Percentiles rank a stretch among this genome's conserved stretches.
phyloP scores from a whole-genome alignment of 2,113 vertebrate genomes.

The Candoia aspera region DNA sequence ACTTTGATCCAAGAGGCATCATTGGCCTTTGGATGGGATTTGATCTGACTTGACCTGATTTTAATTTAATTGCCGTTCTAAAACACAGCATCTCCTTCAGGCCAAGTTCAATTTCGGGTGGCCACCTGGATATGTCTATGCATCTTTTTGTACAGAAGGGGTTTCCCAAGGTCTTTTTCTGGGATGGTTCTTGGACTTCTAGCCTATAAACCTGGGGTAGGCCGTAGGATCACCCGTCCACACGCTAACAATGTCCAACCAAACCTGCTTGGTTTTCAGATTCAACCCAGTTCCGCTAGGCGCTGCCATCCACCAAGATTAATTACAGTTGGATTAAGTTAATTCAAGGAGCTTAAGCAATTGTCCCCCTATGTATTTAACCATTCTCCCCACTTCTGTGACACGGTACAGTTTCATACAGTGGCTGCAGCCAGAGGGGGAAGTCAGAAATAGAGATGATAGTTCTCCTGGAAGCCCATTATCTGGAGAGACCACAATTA shows the following conservation, averaged over 20 bases:
- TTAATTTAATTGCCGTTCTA: not conserved
- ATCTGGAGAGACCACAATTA: slow-evolving; percentile 41
- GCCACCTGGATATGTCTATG: too few relatives aligned
- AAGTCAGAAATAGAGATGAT: not conserved
- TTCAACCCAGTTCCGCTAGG: not conserved
- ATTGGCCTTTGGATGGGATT: slow-evolving; percentile 39
- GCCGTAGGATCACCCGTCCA: not conserved
- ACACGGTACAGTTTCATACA: not conserved
- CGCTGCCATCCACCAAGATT: not conserved
- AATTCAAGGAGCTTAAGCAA: not conserved
- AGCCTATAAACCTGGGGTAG: not conserved
- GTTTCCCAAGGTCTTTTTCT: too few relatives aligned
- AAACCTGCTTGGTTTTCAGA: not conserved
- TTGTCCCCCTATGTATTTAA: not conserved
- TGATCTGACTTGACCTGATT: not conserved
- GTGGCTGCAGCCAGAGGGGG: not conserved
- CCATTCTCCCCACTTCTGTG: not conserved
- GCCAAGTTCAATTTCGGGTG: too few relatives aligned
- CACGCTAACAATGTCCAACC: not conserved
- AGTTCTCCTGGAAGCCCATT: slow-evolving; percentile 37
- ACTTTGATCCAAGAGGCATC: slow-evolving; percentile 5
- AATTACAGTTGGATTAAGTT: not conserved
- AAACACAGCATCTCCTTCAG: not conserved
- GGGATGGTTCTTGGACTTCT: not conserved
- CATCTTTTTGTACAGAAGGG: too few relatives aligned